Base-by-base conservation (phyloP, 1,140 invertebrate species). In the Trichonephila clavipes region DNA sequence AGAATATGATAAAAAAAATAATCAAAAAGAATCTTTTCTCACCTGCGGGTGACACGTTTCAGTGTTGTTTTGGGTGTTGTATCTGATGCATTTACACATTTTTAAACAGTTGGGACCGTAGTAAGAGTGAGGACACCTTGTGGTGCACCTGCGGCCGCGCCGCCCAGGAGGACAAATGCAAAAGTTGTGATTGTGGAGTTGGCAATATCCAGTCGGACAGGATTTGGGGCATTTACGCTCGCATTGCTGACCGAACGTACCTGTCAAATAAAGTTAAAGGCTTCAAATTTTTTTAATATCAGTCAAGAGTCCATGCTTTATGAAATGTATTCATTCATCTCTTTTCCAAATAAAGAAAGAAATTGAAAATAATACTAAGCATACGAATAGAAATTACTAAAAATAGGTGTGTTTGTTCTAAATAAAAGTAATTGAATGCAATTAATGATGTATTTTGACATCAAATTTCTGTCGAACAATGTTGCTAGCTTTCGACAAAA, bases 1-100 rank as follows among this genome's bases (percentile, higher is more conserved):
- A 19, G 5, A 62, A 6, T 18, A 19, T 19, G 0, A 62, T 16
- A 1, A 62, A 5, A 62, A 18, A 18, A 19, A n/a, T n/a, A 69
- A 19, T 7, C 24, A 66, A 66, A 21, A 10, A 66, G 19, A n/a
- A 19, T 81, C 12, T 34, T 2, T 19, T 12, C 18, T 77, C 34
- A 94, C 93, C 87, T 89, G 86, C 12, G 94, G 40, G 16, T 94
- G 81, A 28, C 94, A 94, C 18, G 66, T 10, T 19, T 94, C 58
- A 3, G 94, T 91, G 83, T 94, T 90, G 58, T 94, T 94, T 59
- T 77, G 83, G 1, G 34, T 34, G 34, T 34, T 34, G 34, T 34
- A 34, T 34, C 44, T 8, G 16, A 90, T 82, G 34, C 94, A 94
- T 10, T 44, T 81, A 34, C 94, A 94, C 64, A 82, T 89, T 0